Percentiles rank a stretch among this genome's conserved stretches.
Evolutionary conservation across 1,140 invertebrate species (phyloP).

Genomic region (Platyura marginata): DNA sequence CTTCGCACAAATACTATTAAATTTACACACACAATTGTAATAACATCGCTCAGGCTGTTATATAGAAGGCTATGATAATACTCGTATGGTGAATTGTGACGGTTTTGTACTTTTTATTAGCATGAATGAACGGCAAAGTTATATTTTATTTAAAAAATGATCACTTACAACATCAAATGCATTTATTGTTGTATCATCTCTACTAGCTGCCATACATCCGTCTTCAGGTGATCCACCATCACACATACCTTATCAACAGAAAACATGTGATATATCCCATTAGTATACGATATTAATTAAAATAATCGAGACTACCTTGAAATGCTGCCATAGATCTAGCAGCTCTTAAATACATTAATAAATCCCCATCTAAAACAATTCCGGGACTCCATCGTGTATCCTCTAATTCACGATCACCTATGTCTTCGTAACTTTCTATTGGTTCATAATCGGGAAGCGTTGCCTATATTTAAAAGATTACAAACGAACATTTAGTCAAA

Average conservation of each 20-base stretch:
- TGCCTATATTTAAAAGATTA: conserved; percentile 18
- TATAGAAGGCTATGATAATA: no score
- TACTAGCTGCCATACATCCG: conserved; percentile 84
- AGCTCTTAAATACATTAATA: conserved; percentile 92
- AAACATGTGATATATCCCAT: no score
- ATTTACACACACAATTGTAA: no score
- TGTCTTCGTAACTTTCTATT: conserved; percentile 25
- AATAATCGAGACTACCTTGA: conserved; percentile 22
- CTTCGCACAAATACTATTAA: no score
- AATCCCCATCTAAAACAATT: conserved; percentile 78
- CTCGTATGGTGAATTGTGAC: no score
- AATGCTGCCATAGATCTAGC: conserved; percentile 91
- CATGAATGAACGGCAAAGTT: no score
- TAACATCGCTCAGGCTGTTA: no score
- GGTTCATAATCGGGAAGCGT: conserved; percentile 28
- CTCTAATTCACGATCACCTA: conserved; percentile 34
- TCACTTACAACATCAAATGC: conserved; percentile 71
- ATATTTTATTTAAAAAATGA: background rate
- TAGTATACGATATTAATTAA: no score
- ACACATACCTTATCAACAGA: conserved; percentile 93
- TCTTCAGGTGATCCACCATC: conserved; percentile 93
- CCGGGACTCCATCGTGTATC: conserved; percentile 86
- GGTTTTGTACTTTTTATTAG: no score
- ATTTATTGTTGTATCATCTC: conserved; percentile 96
- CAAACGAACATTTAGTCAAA: no score